These are phyloP conservation scores for Ametastegia equiseti DNA, from an alignment of 2,888 invertebrate species.

Conservation along the genomic window DNA sequence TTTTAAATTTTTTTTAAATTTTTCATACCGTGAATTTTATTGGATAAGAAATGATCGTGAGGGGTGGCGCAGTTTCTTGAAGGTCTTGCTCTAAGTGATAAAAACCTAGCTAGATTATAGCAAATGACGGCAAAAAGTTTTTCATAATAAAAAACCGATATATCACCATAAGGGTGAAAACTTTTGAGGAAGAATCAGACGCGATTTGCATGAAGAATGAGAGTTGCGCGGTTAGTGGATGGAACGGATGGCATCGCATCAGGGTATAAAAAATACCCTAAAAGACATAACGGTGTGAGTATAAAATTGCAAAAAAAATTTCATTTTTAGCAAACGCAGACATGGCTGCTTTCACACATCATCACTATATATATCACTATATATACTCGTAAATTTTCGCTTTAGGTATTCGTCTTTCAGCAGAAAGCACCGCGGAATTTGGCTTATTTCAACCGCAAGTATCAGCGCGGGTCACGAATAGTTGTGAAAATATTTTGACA, in stretches of 20 bases:
- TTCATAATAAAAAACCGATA: background rate
- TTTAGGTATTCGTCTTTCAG: background rate
- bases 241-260: background rate
- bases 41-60: background rate
- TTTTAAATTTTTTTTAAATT: no score
- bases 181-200: background rate
- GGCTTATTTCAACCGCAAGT: background rate
- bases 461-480: background rate
- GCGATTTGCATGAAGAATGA: conserved; percentile 17
- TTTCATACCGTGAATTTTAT: background rate
- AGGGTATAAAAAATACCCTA: background rate
- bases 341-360: no score
- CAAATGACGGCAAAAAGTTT: background rate
- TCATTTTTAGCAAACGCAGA: background rate
- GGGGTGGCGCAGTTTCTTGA: background rate
- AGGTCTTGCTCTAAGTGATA: background rate
- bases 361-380: no score
- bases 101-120: background rate
- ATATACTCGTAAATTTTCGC: background rate
- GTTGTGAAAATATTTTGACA: background rate
- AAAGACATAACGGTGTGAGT: background rate
- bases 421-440: background rate
- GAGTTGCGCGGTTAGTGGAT: background rate
- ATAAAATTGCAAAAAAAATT: background rate
- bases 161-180: background rate